Evolutionary conservation across 2,888 invertebrate genomes (phyloP).

Genomic region (Keiferia lycopersicella): DNA sequence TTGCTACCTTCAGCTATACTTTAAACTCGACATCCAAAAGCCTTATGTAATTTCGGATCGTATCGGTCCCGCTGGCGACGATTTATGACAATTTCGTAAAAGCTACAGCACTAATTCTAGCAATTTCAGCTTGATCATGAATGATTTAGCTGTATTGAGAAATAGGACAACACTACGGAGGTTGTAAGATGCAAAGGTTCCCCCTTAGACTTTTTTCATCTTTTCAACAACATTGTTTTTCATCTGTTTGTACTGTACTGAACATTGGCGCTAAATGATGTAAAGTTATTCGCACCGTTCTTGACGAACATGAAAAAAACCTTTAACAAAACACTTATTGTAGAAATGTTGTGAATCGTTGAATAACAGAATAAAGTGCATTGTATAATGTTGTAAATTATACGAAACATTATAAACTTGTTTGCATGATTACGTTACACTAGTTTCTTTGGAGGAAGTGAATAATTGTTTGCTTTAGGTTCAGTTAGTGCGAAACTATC

Average conservation of each 20-base stretch:
- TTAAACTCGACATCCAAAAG: slow-evolving; percentile 36
- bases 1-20: slow-evolving; percentile 23
- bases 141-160: neutral
- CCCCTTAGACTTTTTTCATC: neutral
- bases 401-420: slow-evolving; percentile 23
- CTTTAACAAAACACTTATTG: neutral
- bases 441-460: slow-evolving; percentile 25
- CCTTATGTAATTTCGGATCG: slow-evolving; percentile 60
- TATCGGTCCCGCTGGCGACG: slow-evolving; percentile 55
- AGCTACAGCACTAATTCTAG: slow-evolving; percentile 2
- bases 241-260: neutral
- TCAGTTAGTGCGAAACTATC: slow-evolving; percentile 24
- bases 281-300: slow-evolving; percentile 1
- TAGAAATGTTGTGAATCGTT: slow-evolving; percentile 9
- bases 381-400: slow-evolving; percentile 22
- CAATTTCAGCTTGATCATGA: slow-evolving; percentile 7
- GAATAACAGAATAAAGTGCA: slow-evolving; percentile 23
- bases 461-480: slow-evolving; percentile 30
- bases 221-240: neutral
- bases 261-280: neutral
- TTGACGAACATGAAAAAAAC: slow-evolving; percentile 4
- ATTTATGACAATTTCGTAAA: slow-evolving; percentile 56
- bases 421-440: slow-evolving; percentile 29
- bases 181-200: neutral
- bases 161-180: neutral